phyloP scores from a whole-genome alignment of 2,113 vertebrate genomes.

The Lophura nycthemera region DNA sequence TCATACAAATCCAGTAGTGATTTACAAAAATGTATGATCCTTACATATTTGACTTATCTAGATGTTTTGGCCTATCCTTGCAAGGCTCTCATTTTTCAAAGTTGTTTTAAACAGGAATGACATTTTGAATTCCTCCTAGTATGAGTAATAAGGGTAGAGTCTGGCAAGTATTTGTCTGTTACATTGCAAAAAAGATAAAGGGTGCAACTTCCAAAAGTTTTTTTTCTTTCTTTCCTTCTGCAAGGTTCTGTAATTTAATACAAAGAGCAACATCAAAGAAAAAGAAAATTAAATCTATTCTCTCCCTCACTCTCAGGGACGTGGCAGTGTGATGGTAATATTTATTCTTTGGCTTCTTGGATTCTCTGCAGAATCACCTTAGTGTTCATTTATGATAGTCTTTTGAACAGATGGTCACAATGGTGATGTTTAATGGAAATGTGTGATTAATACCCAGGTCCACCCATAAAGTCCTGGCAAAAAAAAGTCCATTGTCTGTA shows the following conservation, averaged over 20 bases:
- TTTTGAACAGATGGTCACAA: conserved; percentile 12
- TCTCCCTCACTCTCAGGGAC: background rate
- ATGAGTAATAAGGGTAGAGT: conserved; percentile 32
- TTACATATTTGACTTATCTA: conserved; percentile 46
- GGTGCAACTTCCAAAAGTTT: background rate
- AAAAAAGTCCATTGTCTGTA: background rate
- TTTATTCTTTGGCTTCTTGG: conserved; percentile 24
- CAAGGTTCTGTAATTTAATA: conserved; percentile 16
- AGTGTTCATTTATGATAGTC: background rate
- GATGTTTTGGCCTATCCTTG: conserved; percentile 20
- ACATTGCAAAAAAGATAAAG: conserved; percentile 12
- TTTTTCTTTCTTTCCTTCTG: background rate
- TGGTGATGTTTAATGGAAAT: background rate
- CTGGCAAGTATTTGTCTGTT: conserved; percentile 26
- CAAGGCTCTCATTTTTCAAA: conserved; percentile 22
- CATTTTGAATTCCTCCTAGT: conserved; percentile 52
- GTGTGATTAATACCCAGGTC: background rate
- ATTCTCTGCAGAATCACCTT: conserved; percentile 1
- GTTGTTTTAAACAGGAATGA: conserved; percentile 46
- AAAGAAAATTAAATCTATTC: background rate
- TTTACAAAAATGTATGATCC: background rate
- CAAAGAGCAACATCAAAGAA: conserved; percentile 7
- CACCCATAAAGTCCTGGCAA: background rate
- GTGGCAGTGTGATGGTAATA: background rate
- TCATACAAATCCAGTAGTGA: background rate